These are phyloP conservation scores for Chelonus formosanus DNA, from an alignment of 2,888 invertebrate species.

Conservation along the genomic window DNA sequence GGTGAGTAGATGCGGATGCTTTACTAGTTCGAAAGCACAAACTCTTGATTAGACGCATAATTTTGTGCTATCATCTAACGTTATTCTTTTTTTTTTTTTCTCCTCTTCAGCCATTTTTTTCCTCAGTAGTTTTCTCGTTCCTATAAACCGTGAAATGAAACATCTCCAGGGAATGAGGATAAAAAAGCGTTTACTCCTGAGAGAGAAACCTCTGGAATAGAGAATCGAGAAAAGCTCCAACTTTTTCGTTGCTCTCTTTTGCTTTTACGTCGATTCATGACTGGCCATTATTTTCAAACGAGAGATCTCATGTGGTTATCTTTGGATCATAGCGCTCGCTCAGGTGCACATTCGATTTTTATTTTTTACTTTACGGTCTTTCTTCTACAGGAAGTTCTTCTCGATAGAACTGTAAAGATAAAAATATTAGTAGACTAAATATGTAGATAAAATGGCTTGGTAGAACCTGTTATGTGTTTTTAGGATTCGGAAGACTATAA, in stretches of 20 bases:
- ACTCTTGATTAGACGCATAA: conserved; percentile 51
- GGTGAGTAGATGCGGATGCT: too few species aligned
- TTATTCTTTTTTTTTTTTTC: background rate
- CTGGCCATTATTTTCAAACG: conserved; percentile 42
- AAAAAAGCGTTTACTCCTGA: conserved; percentile 12
- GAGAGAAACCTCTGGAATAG: conserved; percentile 23
- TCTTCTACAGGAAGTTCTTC: conserved; percentile 34
- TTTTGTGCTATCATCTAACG: conserved; percentile 41
- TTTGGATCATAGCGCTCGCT: conserved; percentile 37
- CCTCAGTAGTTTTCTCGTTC: conserved; percentile 25
- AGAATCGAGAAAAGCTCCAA: conserved; percentile 31
- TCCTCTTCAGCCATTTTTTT: conserved; percentile 22
- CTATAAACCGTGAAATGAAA: conserved; percentile 29
- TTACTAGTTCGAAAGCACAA: background rate
- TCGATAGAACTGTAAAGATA: background rate
- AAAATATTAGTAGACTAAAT: too few species aligned
- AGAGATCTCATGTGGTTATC: conserved; percentile 43
- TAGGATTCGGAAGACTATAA: too few species aligned
- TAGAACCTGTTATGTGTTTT: too few species aligned
- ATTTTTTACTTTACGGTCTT: conserved; percentile 11
- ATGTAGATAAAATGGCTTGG: too few species aligned
- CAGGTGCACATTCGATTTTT: background rate
- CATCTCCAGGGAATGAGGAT: conserved; percentile 26
- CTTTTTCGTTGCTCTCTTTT: conserved; percentile 21
- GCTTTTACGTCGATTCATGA: conserved; percentile 40